Base-by-base conservation (phyloP, 2,113 vertebrate species). In the Tychaedon coryphoeus region DNA sequence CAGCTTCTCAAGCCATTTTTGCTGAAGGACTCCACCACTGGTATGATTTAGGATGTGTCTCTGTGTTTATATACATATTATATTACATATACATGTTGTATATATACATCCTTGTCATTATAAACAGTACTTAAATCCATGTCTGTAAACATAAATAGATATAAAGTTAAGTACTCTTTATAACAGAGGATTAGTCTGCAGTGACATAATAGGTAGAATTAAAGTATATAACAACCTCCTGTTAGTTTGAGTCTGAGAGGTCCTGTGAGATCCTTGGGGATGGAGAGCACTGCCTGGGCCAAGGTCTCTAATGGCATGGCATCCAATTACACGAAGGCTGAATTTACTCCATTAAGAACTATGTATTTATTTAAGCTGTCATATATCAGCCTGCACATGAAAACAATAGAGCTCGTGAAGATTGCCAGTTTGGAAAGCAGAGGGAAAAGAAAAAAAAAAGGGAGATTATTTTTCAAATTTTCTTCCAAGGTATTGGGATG, bases 401-500 rank as follows among this genome's bases (percentile, higher is more conserved):
- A 95, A 95, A 97, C 94, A 95, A 95, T 86, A 79, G 92, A 95
- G 73, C 34, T 85, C 1, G 14, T 88, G 94, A 83, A 93, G 93
- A 90, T 43, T 86, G 84, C 92, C 87, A 83, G 78, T 95, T 62
- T 73, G 57, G 11, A 26, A 26, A 9, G 3, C 10, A 51, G 50
- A 26, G 16, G 3, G 18, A 5, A 5, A 5, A 4, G 3, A 56
- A 57, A 5, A 5, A 5, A 4, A 56, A 50, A 62, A 47, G 29
- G 24, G 34, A 70, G 45, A 61, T 85, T 80, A 33, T 83, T 96
- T 94, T 86, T 96, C 86, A 91, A 86, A 88, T 76, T 85, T 93
- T 34, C 34, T 96, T 96, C 94, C 78, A 96, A 95, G 96, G 82
- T 96, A 93, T 88, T 93, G 95, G 97, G 97, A 97, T 97, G 97